A percentile compares a stretch with the other conserved stretches of the same genome.
These are phyloP conservation scores for Jordanella pulchra DNA, from an alignment of 2,797 vertebrate species.

Conservation along the genomic window DNA sequence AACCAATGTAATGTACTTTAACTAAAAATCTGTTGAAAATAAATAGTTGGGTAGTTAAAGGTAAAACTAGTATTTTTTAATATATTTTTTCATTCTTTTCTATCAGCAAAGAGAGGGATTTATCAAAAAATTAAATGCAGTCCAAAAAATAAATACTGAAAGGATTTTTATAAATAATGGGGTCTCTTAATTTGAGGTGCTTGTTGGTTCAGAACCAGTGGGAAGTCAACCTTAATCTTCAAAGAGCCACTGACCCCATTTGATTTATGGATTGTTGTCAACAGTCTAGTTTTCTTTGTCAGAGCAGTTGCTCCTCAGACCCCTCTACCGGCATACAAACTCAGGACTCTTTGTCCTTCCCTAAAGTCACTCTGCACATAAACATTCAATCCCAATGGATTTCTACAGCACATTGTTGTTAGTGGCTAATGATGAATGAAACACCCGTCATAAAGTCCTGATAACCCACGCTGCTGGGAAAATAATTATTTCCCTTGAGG, in stretches of 20 bases:
- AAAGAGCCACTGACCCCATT: conserved; percentile 50
- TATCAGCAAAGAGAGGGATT: neutral
- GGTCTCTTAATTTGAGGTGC: conserved; percentile 17
- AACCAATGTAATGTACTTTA: neutral
- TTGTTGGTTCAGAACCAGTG: conserved; percentile 45
- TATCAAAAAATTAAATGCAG: neutral
- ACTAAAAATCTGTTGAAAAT: neutral
- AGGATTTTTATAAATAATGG: neutral
- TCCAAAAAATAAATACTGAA: neutral
- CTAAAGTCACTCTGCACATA: conserved; percentile 52
- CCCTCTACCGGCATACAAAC: conserved; percentile 71
- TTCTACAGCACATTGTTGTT: conserved; percentile 45
- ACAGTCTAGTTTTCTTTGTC: conserved; percentile 59
- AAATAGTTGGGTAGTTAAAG: neutral
- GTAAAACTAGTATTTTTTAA: neutral
- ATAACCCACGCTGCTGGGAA: conserved; percentile 60
- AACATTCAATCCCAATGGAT: conserved; percentile 31
- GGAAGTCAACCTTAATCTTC: conserved; percentile 55
- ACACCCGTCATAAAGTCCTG: conserved; percentile 60
- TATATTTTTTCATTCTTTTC: neutral
- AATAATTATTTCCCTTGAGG: conserved; percentile 46
- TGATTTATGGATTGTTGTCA: conserved; percentile 74
- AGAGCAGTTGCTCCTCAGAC: conserved; percentile 40
- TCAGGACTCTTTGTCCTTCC: conserved; percentile 62
- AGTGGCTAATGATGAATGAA: conserved; percentile 55